Percentiles rank a stretch among this genome's conserved stretches.
These are phyloP conservation scores for Sebastiscus tertius DNA, from an alignment of 2,797 vertebrate species.

Conservation along the genomic window DNA sequence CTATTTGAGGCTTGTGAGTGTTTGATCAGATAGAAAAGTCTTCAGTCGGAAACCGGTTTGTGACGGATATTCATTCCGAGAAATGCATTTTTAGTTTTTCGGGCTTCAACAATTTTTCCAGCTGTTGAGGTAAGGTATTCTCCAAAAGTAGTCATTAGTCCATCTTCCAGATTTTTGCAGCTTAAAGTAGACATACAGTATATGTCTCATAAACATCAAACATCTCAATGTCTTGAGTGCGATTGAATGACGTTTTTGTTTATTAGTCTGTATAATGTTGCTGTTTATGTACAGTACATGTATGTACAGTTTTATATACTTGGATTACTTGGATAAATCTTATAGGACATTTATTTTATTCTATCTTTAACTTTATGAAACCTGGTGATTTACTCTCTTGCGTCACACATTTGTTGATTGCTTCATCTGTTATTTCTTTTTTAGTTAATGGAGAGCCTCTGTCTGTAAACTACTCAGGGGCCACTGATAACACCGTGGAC, in stretches of 20 bases:
- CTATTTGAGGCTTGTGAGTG: not conserved
- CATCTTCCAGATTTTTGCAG: not conserved
- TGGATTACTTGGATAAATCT: not conserved
- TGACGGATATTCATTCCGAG: not conserved
- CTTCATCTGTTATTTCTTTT: not conserved
- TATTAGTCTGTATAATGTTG: not conserved
- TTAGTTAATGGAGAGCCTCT: not conserved
- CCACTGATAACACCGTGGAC: slow-evolving; percentile 11
- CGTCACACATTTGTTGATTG: slow-evolving; percentile 18
- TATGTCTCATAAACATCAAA: not conserved
- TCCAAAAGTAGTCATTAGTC: not conserved
- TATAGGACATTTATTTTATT: not conserved
- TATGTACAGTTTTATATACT: not conserved
- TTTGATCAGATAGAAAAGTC: not conserved
- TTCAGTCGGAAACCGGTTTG: not conserved
- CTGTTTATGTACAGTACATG: not conserved
- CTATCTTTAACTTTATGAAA: not conserved
- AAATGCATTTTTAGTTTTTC: not conserved
- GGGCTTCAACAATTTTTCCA: not conserved
- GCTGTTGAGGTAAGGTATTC: not conserved
- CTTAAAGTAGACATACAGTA: not conserved
- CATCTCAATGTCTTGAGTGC: not conserved
- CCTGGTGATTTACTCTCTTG: not conserved
- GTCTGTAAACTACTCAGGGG: slow-evolving; percentile 31
- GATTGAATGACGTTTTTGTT: not conserved